These are phyloP conservation scores for Lacerta bilineata DNA, from an alignment of 2,797 vertebrate genomes.

Conservation along the genomic window DNA sequence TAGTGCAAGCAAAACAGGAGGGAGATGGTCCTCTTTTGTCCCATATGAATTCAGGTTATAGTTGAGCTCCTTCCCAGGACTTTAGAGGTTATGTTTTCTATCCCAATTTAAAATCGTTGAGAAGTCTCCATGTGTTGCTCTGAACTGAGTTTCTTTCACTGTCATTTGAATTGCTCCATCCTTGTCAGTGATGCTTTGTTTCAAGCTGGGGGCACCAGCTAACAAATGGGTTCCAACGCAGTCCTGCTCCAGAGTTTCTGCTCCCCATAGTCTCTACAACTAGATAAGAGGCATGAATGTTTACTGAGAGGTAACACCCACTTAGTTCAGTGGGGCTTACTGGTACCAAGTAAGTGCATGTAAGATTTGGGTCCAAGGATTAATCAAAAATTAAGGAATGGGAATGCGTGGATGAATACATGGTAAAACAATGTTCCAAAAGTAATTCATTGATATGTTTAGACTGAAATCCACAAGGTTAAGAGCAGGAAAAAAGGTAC, in stretches of 20 bases:
- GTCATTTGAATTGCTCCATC: constrained; percentile 22
- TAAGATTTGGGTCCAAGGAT: neutral
- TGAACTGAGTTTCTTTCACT: constrained; percentile 28
- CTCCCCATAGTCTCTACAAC: neutral
- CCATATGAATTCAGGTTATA: constrained; percentile 60
- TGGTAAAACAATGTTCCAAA: too few relatives aligned
- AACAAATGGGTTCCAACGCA: constrained; percentile 18
- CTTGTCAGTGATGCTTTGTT: constrained; percentile 27
- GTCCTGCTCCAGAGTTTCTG: neutral
- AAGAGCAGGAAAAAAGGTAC: too few relatives aligned
- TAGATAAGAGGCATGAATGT: neutral
- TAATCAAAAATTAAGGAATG: too few relatives aligned
- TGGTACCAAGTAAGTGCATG: neutral
- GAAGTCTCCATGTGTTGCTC: constrained; percentile 36
- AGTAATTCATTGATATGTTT: too few relatives aligned
- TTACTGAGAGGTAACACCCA: neutral
- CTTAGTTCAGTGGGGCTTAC: neutral
- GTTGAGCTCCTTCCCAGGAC: constrained; percentile 48
- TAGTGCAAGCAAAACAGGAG: constrained; percentile 45
- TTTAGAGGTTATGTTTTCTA: constrained; percentile 39
- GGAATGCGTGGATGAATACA: too few relatives aligned
- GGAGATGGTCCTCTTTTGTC: constrained; percentile 49
- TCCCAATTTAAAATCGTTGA: constrained; percentile 44
- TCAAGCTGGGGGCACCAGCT: constrained; percentile 1
- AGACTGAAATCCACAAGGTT: too few relatives aligned